Base-by-base conservation (phyloP, 1,140 invertebrate species). In the Apis florea region DNA sequence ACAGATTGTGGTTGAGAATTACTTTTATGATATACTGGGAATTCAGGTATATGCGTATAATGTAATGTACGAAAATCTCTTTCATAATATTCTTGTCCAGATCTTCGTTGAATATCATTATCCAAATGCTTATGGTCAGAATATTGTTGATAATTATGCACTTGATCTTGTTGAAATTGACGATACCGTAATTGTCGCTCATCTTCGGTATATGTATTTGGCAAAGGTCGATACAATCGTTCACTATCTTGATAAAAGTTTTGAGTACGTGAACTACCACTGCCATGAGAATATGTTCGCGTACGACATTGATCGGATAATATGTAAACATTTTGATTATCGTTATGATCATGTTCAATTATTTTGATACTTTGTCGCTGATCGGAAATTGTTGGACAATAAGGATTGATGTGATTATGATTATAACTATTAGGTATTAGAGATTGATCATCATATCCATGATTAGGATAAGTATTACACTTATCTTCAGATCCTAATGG, bases 291-390 rank as follows among this genome's bases (percentile, higher is more conserved):
- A 79, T 92, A 92, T 0, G 92, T 92, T 26, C 92, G 92, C 49
- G 79, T 77, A 4, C 93, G 90, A 82, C 90, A 92, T 64, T 92
- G 92, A 47, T 93, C 92, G 0, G 91, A 90, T 19, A 93, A 59
- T 75, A 93, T 92, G 24, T 93, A 93, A 40, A 93, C 79, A 54
- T 94, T 93, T 59, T 92, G 91, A 79, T 93, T 93, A 21, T 92
- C 90, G 71, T 93, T 94, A 5, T 90, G 84, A 75, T 93, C 93
- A 19, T 91, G 89, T 11, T 92, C 92, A 0, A 87, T 66, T 54
- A 90, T 89, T 79, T 93, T 92, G 5, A 83, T 88, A 63, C 76
- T 89, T 15, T 87, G 71, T 40, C 89, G 83, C 31, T 85, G 85
- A 12, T 92, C 90, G 2, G 89, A 86, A 72, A 87, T 90, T 1